Conservation (phyloP, 1,140 invertebrate species). For the Acromyrmex heyeri region DNA sequence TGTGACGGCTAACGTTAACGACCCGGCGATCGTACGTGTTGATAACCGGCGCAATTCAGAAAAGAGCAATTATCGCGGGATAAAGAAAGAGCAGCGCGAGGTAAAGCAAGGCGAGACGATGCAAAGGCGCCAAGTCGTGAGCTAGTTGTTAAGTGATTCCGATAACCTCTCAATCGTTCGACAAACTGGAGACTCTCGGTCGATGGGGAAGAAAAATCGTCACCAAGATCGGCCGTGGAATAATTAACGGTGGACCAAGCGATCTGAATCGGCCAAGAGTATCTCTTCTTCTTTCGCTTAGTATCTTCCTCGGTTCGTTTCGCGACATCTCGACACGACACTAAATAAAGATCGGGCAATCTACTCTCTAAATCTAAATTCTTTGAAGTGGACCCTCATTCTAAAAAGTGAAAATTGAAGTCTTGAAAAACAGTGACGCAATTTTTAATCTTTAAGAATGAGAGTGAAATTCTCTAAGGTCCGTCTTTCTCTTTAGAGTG, state of each 20-base stretch:
- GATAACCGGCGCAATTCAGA: slow-evolving; percentile 79
- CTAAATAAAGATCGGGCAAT: slow-evolving; percentile 71
- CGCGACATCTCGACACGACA: slow-evolving; percentile 72
- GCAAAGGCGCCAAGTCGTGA: slow-evolving; percentile 85
- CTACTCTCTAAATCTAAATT: no score
- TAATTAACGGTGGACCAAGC: slow-evolving; percentile 83
- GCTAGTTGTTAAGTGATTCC: slow-evolving; percentile 85
- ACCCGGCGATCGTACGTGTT: slow-evolving; percentile 74
- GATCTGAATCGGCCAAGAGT: slow-evolving; percentile 80
- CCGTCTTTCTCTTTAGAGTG: no score
- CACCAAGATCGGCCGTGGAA: slow-evolving; percentile 78
- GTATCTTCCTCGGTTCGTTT: slow-evolving; percentile 47
- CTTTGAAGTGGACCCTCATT: no score
- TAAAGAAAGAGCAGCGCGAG: slow-evolving; percentile 66
- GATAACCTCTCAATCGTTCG: slow-evolving; percentile 86
- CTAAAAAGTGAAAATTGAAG: no score
- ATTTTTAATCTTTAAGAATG: no score
- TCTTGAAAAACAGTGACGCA: no score
- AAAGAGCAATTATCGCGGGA: slow-evolving; percentile 81
- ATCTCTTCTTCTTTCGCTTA: slow-evolving; percentile 78
- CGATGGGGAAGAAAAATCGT: slow-evolving; percentile 63
- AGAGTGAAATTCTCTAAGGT: no score
- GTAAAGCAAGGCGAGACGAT: slow-evolving; percentile 74
- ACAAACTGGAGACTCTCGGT: slow-evolving; percentile 67
- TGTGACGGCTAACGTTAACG: slow-evolving; percentile 78